These are phyloP conservation scores for Papilio aristodemus DNA, from an alignment of 1,140 invertebrate genomes.

Conservation along the genomic window DNA sequence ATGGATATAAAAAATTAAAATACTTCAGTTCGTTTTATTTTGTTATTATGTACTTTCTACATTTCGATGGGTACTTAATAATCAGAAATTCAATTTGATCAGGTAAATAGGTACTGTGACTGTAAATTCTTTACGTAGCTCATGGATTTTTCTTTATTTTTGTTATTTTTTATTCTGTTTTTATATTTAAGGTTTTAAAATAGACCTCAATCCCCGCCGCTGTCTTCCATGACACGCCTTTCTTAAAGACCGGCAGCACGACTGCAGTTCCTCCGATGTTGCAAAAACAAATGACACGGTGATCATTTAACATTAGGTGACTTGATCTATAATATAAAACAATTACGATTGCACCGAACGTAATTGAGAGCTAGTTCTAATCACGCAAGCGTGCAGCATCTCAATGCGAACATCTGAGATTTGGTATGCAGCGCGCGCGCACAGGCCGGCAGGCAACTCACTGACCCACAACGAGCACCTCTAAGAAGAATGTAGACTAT, in stretches of 20 bases:
- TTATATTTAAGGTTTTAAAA: too few relatives aligned
- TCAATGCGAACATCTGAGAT: neutral
- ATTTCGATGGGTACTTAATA: neutral
- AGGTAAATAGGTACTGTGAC: too few relatives aligned
- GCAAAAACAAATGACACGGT: too few relatives aligned
- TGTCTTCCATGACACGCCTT: too few relatives aligned
- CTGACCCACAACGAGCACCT: slow-evolving; percentile 7
- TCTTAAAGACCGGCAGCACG: too few relatives aligned
- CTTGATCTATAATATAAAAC: too few relatives aligned
- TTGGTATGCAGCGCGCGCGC: neutral
- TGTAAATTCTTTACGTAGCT: too few relatives aligned
- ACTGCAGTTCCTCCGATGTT: too few relatives aligned
- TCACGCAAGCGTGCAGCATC: neutral
- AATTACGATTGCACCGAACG: neutral
- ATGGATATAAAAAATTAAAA: neutral
- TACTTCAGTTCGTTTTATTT: neutral
- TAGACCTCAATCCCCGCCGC: too few relatives aligned
- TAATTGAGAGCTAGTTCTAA: neutral
- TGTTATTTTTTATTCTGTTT: too few relatives aligned
- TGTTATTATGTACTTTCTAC: neutral
- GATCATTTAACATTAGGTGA: too few relatives aligned
- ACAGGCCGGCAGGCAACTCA: neutral
- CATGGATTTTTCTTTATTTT: too few relatives aligned
- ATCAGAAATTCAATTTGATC: neutral
- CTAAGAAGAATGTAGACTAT: slow-evolving; percentile 29